Evolutionary conservation across 2,113 vertebrate species (phyloP), one percentile per base, ranked within the genome.

Genomic region (Dendropsophus ebraccatus): DNA sequence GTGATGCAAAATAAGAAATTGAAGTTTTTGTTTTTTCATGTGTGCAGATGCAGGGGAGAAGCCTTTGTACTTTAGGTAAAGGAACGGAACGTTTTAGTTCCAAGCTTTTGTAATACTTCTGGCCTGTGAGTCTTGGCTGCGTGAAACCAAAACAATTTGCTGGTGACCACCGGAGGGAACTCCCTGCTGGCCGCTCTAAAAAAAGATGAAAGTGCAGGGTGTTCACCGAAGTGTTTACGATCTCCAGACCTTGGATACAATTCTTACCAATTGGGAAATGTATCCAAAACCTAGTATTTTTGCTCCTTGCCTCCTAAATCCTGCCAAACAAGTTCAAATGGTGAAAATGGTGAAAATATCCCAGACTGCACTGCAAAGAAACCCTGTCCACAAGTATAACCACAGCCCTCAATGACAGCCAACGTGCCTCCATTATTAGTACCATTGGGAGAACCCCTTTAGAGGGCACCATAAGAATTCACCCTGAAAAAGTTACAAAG

Each of bases 81-180:
- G 30, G 35, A 80, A 52, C 25, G 60, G 2, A 37, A 35, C 2
- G 35, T 19, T 67, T 62, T 49, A 49, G 23, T 62, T 49, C 47
- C 25, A 50, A 21, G 17, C 73, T 84, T 28, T 32, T 65, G 72
- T 65, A 62, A 84, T 84, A 47, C 1, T 14, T 83, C 49, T 58
- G 32, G 25, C 37, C 45, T 65, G 56, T 30, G 72, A 58, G 28
- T 28, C 56, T 62, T 84, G 73, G 83, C 83, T 65, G 17, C 5
- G n/a, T 30, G 56, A 76, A 32, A 76, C 83, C 73, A 76, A 65
- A 84, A 74, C 56, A 84, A 84, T 84, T 77, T 76, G 58, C 16
- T 50, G 9, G 35, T 76, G 70, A 76, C 83, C 83, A 76, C 83
- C 56, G 73, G 72, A 84, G 72, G 83, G 83, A 84, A 84, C 83